These are phyloP conservation scores for Athalia cordata DNA, from an alignment of 2,888 invertebrate genomes.

Conservation along the genomic window DNA sequence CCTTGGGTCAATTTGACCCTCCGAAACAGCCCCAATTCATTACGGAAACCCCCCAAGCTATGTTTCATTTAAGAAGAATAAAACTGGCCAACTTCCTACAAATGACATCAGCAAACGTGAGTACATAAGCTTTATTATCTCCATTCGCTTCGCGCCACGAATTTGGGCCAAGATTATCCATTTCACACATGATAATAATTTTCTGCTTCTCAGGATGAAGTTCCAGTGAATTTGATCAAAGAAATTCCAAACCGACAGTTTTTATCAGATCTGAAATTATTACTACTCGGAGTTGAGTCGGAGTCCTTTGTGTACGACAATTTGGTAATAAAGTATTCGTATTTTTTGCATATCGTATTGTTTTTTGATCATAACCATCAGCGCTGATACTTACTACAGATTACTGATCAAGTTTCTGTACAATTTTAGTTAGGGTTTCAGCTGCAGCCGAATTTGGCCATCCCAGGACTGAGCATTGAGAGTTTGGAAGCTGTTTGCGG, in stretches of 20 bases:
- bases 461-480: conserved; percentile 59
- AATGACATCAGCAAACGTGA: conserved; percentile 8
- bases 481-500: conserved; percentile 59
- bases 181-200: background rate
- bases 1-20: conserved; percentile 60
- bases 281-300: conserved; percentile 68
- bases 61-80: conserved; percentile 63
- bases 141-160: background rate
- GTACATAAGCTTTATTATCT: background rate
- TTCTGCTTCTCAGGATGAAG: conserved; percentile 47
- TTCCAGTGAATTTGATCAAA: conserved; percentile 51
- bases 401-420: background rate
- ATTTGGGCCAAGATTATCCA: background rate
- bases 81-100: conserved; percentile 57
- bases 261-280: conserved; percentile 62
- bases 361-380: background rate
- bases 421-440: conserved; percentile 60
- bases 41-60: conserved; percentile 61
- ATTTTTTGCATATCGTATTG: background rate
- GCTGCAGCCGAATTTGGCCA: conserved; percentile 58
- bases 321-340: conserved; percentile 51
- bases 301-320: conserved; percentile 61
- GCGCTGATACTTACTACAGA: background rate
- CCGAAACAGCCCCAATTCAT: conserved; percentile 61
- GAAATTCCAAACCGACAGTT: conserved; percentile 61